Percentiles rank a stretch among this genome's conserved stretches.
Conservation (phyloP, 2,113 vertebrate species). For the Edolisoma coerulescens region DNA sequence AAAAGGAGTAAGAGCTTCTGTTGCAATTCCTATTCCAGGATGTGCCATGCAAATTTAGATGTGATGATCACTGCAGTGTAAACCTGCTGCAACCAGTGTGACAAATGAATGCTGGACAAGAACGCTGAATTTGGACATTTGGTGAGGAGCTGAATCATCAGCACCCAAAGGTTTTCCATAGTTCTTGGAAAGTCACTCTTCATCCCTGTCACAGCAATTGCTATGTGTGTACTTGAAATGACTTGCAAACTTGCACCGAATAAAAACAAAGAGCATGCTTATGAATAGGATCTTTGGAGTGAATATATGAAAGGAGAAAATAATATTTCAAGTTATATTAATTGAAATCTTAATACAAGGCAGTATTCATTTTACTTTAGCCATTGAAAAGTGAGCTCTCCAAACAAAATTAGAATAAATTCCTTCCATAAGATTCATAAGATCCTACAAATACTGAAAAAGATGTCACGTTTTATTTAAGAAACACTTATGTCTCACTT, state of each 20-base stretch:
- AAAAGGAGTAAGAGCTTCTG: not conserved
- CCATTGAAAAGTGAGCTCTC: not conserved
- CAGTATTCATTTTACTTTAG: not conserved
- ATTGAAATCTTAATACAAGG: not conserved
- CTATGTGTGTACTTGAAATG: not conserved
- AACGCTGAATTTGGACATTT: not conserved
- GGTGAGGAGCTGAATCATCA: not conserved
- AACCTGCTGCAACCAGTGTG: not conserved
- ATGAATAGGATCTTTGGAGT: not conserved
- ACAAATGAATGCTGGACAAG: not conserved
- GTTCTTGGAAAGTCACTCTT: not conserved
- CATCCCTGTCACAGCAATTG: not conserved
- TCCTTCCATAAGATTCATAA: not conserved
- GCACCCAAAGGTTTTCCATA: not conserved
- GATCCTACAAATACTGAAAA: not conserved
- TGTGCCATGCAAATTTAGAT: not conserved
- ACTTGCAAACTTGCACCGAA: not conserved
- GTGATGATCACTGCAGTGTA: not conserved
- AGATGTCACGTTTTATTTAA: not conserved
- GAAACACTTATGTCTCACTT: not conserved
- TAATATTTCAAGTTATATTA: not conserved
- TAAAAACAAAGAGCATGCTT: not conserved
- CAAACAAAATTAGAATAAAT: not conserved
- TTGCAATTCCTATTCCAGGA: not conserved
- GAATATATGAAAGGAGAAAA: not conserved